These are phyloP conservation scores for Linurgus olivaceus DNA, from an alignment of 2,797 vertebrate species.

Conservation along the genomic window DNA sequence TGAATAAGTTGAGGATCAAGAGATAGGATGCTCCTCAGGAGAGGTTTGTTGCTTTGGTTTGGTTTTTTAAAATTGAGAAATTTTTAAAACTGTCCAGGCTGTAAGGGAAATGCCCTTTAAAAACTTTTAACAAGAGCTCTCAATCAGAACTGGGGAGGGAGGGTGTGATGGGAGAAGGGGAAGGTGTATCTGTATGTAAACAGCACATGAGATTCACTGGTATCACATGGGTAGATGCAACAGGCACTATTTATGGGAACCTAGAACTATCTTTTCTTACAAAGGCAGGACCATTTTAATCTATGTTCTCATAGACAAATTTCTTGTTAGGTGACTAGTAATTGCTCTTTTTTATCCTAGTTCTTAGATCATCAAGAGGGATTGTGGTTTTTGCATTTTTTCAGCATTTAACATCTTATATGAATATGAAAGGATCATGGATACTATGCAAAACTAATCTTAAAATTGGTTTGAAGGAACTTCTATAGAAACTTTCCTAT, in stretches of 20 bases:
- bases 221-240: background rate
- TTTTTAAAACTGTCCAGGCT: background rate
- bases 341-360: background rate
- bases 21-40: background rate
- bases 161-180: accelerated
- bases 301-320: background rate
- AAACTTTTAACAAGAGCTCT: background rate
- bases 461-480: background rate
- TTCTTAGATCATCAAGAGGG: background rate
- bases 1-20: background rate
- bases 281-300: background rate
- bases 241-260: background rate
- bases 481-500: background rate
- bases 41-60: background rate
- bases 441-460: background rate
- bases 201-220: background rate
- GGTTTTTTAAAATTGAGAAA: background rate
- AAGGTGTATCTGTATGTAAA: background rate
- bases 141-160: background rate
- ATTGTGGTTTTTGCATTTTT: background rate
- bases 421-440: background rate
- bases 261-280: background rate
- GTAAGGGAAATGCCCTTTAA: background rate
- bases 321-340: background rate
- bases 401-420: background rate